Evolutionary conservation across 2,797 vertebrate genomes (phyloP).

Genomic region (Propithecus deckenii): DNA sequence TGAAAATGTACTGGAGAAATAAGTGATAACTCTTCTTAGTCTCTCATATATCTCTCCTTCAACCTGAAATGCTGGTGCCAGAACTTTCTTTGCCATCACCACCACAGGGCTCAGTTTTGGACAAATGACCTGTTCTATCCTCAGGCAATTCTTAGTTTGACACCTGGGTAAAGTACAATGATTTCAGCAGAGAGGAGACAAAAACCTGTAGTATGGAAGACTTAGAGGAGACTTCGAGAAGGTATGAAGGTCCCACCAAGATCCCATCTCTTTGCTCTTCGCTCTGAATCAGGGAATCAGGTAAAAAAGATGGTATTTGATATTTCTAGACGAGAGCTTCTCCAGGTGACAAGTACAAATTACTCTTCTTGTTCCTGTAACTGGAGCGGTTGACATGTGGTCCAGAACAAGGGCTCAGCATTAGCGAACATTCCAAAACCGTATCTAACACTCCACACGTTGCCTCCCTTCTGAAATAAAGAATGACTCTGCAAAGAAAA

Average conservation of each 20-base stretch:
- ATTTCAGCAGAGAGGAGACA: constrained; percentile 66
- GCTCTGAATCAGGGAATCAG: constrained; percentile 74
- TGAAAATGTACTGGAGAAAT: constrained; percentile 13
- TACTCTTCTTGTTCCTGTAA: constrained; percentile 75
- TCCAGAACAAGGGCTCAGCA: constrained; percentile 73
- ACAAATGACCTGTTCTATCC: constrained; percentile 46
- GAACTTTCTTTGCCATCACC: constrained; percentile 73
- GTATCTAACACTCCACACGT: constrained; percentile 49
- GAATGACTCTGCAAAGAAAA: constrained; percentile 62
- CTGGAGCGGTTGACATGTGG: constrained; percentile 78
- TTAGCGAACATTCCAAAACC: constrained; percentile 76
- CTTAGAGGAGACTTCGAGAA: constrained; percentile 28
- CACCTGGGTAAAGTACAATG: constrained; percentile 55
- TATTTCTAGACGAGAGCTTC: constrained; percentile 66
- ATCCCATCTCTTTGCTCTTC: constrained; percentile 64
- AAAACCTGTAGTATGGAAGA: constrained; percentile 40
- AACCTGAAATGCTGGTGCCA: constrained; percentile 46
- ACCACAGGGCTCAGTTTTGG: constrained; percentile 65
- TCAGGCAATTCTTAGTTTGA: constrained; percentile 60
- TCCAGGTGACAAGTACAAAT: constrained; percentile 75
- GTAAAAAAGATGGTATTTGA: constrained; percentile 73
- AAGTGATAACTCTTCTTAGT: constrained; percentile 49
- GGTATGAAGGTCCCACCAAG: constrained; percentile 34
- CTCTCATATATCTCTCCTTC: constrained; percentile 69
- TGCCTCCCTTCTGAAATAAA: constrained; percentile 76